Conservation (phyloP, 2,888 invertebrate genomes). For the Artemia sinica region DNA sequence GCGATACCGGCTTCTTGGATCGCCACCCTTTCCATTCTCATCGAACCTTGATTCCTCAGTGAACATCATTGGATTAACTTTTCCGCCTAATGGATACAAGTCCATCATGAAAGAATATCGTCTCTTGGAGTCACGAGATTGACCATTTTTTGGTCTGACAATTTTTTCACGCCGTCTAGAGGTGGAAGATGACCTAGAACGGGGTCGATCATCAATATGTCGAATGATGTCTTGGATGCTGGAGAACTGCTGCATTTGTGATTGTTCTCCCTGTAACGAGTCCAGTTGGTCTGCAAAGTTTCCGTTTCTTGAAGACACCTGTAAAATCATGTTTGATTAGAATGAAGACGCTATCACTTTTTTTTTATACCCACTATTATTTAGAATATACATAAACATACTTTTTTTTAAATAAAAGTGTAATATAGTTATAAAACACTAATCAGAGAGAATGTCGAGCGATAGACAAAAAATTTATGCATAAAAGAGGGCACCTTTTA, state of each 20-base stretch:
- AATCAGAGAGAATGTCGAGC: too few relatives aligned
- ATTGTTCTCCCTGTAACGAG: background rate
- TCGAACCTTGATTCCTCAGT: background rate
- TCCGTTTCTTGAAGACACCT: too few relatives aligned
- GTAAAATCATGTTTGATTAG: too few relatives aligned
- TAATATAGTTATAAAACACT: too few relatives aligned
- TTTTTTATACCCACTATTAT: too few relatives aligned
- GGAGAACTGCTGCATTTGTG: background rate
- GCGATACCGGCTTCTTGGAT: background rate
- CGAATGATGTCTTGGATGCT: conserved; percentile 6
- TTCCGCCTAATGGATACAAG: background rate
- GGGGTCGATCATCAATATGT: background rate
- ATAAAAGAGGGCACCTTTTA: too few relatives aligned
- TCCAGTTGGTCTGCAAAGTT: too few relatives aligned
- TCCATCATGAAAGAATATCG: background rate
- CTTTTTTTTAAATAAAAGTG: too few relatives aligned
- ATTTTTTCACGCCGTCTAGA: background rate
- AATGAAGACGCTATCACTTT: too few relatives aligned
- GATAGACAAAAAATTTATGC: too few relatives aligned
- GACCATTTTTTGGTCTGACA: background rate
- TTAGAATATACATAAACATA: too few relatives aligned
- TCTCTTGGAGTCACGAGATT: background rate
- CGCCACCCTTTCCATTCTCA: background rate
- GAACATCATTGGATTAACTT: background rate
- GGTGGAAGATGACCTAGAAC: background rate